Base-by-base conservation (phyloP, 2,888 invertebrate genomes). In the Exephanes ischioxanthus region DNA sequence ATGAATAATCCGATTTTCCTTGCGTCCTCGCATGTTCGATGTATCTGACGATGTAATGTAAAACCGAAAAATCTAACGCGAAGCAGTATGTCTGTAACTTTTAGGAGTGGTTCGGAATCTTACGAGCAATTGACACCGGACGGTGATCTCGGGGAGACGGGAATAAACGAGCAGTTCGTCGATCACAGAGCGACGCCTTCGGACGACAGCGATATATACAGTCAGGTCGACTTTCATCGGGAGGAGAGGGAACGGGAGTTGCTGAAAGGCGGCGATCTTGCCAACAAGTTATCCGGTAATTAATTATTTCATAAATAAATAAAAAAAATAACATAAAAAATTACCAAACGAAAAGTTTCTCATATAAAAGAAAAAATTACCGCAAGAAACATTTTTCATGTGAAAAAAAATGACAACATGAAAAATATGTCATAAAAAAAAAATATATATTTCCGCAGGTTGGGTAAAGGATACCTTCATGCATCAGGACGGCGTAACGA, bases 181-280 rank as follows among this genome's bases (percentile, higher is more conserved):
- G 93, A 93, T 87, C 93, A 93, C 84, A 89, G 94, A 78, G 94
- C 94, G 1, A 94, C 93, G 0, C 95, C 96, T 26, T 96, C 96
- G 93, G 96, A 96, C 93, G 96, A 96, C 91, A 96, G 96, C 90
- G 96, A 96, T 92, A 96, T 96, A 92, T 96, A 95, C 92, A 95
- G 95, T 78, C 96, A 96, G 92, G 95, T 96, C 89, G 96, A 96
- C 89, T 95, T 95, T 93, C 95, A 95, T 93, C 96, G 96, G 89
- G 95, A 95, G 89, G 95, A 96, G 87, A 94, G 93, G 14, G 94
- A 94, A 72, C 89, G 91, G 45, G 92, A 92, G 22, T 78, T 91
- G 78, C 87, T 92, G 30, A 93, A 93, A 85, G 87, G 91, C 5
- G 92, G 92, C 3, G 94, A 94, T 71, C 90, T 93, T 41, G 89